phyloP scores from a whole-genome alignment of 2,113 vertebrate genomes.

The Syngnathus scovelli region DNA sequence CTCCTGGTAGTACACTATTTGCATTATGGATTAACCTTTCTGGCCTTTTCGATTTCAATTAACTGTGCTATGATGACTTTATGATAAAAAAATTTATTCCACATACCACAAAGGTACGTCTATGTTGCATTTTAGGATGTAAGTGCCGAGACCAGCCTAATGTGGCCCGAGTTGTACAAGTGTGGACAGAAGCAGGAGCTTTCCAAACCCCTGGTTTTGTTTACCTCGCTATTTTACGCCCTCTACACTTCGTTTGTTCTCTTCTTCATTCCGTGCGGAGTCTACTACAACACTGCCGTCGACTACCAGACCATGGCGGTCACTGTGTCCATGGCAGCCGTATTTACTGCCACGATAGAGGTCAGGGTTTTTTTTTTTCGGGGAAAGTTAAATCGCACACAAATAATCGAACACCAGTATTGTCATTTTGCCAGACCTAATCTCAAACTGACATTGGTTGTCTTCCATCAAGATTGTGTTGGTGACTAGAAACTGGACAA shows the following conservation, averaged over 20 bases:
- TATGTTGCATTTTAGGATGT: slow-evolving; percentile 70
- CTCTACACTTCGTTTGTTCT: slow-evolving; percentile 72
- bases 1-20: not conserved
- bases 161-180: slow-evolving; percentile 76
- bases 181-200: slow-evolving; percentile 72
- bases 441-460: not conserved
- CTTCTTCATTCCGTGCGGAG: slow-evolving; percentile 77
- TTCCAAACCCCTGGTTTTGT: slow-evolving; percentile 75
- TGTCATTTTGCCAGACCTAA: not conserved
- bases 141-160: slow-evolving; percentile 73
- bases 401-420: slow-evolving; percentile 1
- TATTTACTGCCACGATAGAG: slow-evolving; percentile 76
- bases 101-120: not conserved
- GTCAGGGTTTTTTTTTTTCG: slow-evolving; percentile 51
- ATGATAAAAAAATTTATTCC: too few species aligned
- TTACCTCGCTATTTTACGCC: slow-evolving; percentile 70
- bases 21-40: not conserved
- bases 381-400: not conserved
- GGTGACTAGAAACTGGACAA: slow-evolving; percentile 79
- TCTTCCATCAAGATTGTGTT: slow-evolving; percentile 69
- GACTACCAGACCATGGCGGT: slow-evolving; percentile 82
- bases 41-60: not conserved
- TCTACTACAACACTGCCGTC: slow-evolving; percentile 53
- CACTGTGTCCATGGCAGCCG: slow-evolving; percentile 68
- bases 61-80: not conserved